phyloP scores from a whole-genome alignment of 1,140 invertebrate species.

The Sweltsa coloradensis region DNA sequence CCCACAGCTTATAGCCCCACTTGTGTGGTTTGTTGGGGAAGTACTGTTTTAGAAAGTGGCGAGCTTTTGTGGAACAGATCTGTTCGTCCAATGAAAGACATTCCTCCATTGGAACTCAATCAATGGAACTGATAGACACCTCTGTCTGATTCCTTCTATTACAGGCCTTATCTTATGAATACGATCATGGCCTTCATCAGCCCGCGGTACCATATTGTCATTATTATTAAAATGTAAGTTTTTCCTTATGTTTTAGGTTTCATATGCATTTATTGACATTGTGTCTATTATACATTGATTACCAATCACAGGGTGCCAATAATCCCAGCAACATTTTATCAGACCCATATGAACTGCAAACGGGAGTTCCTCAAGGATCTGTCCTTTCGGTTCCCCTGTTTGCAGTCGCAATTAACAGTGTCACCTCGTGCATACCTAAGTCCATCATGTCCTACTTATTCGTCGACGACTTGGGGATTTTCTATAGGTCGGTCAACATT shows the following conservation, averaged over 20 bases:
- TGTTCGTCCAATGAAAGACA: constrained; percentile 13
- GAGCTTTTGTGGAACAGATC: constrained; percentile 24
- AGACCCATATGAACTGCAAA: too few relatives aligned
- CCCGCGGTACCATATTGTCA: constrained; percentile 1
- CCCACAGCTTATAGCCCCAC: constrained; percentile 24
- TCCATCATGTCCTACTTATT: too few relatives aligned
- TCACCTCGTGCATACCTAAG: too few relatives aligned
- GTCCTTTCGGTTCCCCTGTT: too few relatives aligned
- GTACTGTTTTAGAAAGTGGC: constrained; percentile 24
- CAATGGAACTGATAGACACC: constrained; percentile 21
- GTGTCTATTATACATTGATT: background rate
- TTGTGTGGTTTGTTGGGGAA: constrained; percentile 25
- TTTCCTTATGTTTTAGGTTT: constrained; percentile 1
- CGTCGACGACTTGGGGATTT: too few relatives aligned
- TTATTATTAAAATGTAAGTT: constrained; percentile 1
- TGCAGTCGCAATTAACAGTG: too few relatives aligned
- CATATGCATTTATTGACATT: background rate
- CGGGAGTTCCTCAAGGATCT: too few relatives aligned
- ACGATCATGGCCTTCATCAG: constrained; percentile 17
- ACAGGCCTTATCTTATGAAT: constrained; percentile 23
- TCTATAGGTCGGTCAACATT: too few relatives aligned
- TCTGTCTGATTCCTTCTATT: constrained; percentile 20
- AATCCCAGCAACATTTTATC: too few relatives aligned
- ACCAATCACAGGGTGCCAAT: background rate
- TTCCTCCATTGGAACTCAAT: constrained; percentile 17